Conservation (phyloP, 2,888 invertebrate genomes). For the Creontiades dilutus region DNA sequence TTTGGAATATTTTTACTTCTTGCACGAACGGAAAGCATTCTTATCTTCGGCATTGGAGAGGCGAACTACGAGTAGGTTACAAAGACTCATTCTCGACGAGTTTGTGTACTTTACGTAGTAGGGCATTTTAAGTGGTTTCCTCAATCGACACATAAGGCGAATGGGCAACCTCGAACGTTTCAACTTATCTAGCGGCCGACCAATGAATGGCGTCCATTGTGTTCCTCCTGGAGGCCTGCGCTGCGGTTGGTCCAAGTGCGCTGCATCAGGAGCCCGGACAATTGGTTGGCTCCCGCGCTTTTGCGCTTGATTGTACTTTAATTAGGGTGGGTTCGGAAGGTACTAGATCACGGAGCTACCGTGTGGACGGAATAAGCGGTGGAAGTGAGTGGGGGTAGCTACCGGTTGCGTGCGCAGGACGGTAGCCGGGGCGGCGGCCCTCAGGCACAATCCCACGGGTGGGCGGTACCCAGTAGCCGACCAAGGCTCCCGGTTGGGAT, state of each 20-base stretch:
- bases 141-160: too few species aligned
- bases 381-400: constrained; percentile 74
- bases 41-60: too few species aligned
- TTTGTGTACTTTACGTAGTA: too few species aligned
- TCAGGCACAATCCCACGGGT: constrained; percentile 80
- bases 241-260: constrained; percentile 40
- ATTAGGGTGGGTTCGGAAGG: constrained; percentile 42
- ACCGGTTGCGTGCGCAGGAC: constrained; percentile 79
- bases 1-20: too few species aligned
- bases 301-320: constrained; percentile 41
- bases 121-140: too few species aligned
- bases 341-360: constrained; percentile 49
- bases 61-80: too few species aligned
- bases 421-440: constrained; percentile 81
- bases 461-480: constrained; percentile 83
- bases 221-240: neutral
- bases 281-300: constrained; percentile 6
- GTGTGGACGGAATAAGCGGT: neutral
- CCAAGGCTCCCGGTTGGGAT: constrained; percentile 50
- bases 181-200: neutral
- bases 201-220: neutral
- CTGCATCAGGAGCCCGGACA: constrained; percentile 24
- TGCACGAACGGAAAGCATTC: too few species aligned
- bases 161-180: too few species aligned
- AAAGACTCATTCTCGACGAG: too few species aligned